phyloP scores from a whole-genome alignment of 2,888 invertebrate species.

The Eupeodes luniger region DNA sequence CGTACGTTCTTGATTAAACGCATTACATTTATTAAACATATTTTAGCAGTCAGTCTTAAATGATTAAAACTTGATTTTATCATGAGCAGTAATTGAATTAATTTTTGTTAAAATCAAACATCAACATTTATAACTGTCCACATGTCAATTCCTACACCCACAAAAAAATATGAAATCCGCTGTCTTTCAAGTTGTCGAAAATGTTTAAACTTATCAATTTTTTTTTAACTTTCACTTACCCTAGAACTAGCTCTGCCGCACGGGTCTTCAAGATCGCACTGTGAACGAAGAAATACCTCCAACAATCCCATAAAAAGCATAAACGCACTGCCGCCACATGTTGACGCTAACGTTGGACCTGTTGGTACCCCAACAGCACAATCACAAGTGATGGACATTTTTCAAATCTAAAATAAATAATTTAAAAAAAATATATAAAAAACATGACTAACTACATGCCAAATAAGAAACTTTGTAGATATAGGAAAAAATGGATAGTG shows the following conservation, averaged over 20 bases:
- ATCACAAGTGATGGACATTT: constrained; percentile 87
- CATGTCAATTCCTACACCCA: not conserved
- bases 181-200: no score
- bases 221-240: constrained; percentile 78
- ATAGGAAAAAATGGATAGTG: not conserved
- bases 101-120: no score
- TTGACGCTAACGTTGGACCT: constrained; percentile 93
- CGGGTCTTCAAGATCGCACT: constrained; percentile 94
- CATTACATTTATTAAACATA: no score
- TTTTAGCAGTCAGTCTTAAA: no score
- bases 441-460: not conserved
- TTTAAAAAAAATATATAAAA: not conserved
- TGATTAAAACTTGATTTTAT: no score
- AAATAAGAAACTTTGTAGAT: not conserved
- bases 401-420: constrained; percentile 48
- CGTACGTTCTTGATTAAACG: no score
- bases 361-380: constrained; percentile 91
- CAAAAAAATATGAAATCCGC: not conserved
- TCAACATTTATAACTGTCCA: no score
- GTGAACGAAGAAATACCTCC: constrained; percentile 93
- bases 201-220: not conserved
- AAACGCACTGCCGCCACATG: constrained; percentile 93
- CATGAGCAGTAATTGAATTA: no score
- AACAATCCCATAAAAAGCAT: constrained; percentile 96
- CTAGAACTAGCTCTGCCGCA: constrained; percentile 89